phyloP scores from a whole-genome alignment of 2,888 invertebrate genomes.

The Lottia scabra region DNA sequence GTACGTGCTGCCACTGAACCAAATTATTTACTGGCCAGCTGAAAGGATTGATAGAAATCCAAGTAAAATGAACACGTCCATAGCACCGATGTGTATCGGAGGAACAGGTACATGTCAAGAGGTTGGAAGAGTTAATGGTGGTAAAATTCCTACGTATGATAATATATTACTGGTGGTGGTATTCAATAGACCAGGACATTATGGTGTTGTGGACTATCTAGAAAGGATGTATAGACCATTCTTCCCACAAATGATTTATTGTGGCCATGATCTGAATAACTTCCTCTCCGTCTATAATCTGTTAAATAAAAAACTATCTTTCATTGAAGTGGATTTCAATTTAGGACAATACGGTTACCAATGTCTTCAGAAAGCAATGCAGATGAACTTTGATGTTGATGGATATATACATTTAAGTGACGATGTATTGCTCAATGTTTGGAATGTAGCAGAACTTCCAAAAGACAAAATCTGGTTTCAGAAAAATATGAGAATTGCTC shows the following conservation, averaged over 20 bases:
- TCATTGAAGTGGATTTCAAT: constrained; percentile 8
- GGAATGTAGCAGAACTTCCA: constrained; percentile 14
- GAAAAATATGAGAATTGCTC: constrained; percentile 7
- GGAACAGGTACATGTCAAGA: neutral
- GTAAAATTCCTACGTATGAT: neutral
- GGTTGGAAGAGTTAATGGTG: neutral
- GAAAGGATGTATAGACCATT: constrained; percentile 13
- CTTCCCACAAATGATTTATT: constrained; percentile 15
- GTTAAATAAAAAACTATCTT: neutral
- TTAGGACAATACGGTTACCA: constrained; percentile 8
- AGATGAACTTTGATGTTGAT: constrained; percentile 13
- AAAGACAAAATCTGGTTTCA: constrained; percentile 19
- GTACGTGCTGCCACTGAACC: neutral
- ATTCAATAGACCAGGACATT: neutral
- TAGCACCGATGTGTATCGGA: neutral
- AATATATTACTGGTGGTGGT: neutral
- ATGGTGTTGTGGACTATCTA: constrained; percentile 8
- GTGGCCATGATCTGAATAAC: constrained; percentile 8
- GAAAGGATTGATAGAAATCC: neutral
- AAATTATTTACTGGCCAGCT: neutral
- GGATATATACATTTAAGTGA: constrained; percentile 20
- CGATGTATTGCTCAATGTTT: constrained; percentile 18
- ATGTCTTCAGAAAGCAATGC: constrained; percentile 12
- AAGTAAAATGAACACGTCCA: neutral
- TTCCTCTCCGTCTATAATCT: constrained; percentile 8